Base-by-base conservation (phyloP, 2,113 vertebrate species). In the Parus major region DNA sequence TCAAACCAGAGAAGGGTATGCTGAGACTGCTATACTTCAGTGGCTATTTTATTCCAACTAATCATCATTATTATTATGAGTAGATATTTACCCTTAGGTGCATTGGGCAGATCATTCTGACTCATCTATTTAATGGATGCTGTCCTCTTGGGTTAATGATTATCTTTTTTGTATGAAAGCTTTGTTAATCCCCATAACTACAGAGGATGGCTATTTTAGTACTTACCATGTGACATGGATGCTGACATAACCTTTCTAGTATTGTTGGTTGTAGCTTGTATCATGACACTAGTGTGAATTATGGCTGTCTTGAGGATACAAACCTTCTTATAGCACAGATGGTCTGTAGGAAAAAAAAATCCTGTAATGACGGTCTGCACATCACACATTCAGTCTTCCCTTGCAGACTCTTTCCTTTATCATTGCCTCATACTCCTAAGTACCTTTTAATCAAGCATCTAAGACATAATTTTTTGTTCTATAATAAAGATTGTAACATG, bases 101-200 rank as follows among this genome's bases (percentile, higher is more conserved):
- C 41, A 9, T 23, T 73, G 82, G 66, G 69, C 53, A 92, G 82
- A 81, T 88, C 61, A 19, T 73, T 92, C 86, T 85, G 90, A 92
- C 86, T 95, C 93, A 69, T 88, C 41, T 12, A 0, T 61, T 95
- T 46, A 71, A 41, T 56, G 61, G 57, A 72, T 75, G 47, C 35
- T 75, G 59, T 76, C 66, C 88, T 55, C 24, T 70, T 79, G 28
- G 41, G 64, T 82, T 92, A 86, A 88, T 85, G 86, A 60, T 83
- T 76, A 79, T 64, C 55, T 69, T 68, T 73, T 92, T 89, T 88
- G 60, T 78, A 69, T 77, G 93, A 93, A 95, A 78, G 61, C 50
- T 90, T 86, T 94, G 84, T 83, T 95, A 90, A 93, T 96, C 82
- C 50, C 80, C 82, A 7, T 70, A 69, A 80, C 55, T 93, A 73